Conservation (phyloP, 1,140 invertebrate genomes). For the Campoletis sonorensis region DNA sequence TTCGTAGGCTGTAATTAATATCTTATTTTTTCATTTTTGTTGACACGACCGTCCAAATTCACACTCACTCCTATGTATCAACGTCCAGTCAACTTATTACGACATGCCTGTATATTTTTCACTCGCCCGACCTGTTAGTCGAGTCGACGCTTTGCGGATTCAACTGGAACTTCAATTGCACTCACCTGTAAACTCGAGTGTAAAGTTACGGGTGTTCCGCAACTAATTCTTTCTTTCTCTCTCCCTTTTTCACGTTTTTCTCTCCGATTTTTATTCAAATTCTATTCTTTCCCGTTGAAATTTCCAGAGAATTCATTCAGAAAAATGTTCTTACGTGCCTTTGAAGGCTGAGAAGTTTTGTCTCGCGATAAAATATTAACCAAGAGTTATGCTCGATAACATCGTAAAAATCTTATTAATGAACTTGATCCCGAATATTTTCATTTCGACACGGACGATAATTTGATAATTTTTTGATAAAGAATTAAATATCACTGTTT, state of each 20-base stretch:
- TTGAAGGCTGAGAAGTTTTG: no score
- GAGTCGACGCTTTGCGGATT: conserved; percentile 18
- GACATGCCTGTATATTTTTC: conserved; percentile 41
- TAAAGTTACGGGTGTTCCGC: not conserved
- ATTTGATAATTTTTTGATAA: no score
- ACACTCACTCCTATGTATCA: not conserved
- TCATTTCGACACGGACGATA: no score
- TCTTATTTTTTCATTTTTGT: not conserved
- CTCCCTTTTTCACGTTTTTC: not conserved
- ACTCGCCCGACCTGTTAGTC: conserved; percentile 37
- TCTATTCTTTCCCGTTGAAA: not conserved
- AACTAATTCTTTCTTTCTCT: not conserved
- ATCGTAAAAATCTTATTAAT: no score
- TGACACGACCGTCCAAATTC: not conserved
- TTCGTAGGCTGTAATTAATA: no score
- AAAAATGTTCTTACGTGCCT: not conserved
- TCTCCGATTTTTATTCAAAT: not conserved
- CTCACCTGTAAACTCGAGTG: conserved; percentile 16
- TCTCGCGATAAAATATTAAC: no score
- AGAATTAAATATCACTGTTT: no score
- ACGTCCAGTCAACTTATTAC: conserved; percentile 2
- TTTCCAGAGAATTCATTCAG: not conserved
- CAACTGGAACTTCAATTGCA: conserved; percentile 15
- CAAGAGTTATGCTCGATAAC: no score
- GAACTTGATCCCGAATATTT: no score